Evolutionary conservation across 1,140 invertebrate species (phyloP).

Genomic region (Ceratina australensis): DNA sequence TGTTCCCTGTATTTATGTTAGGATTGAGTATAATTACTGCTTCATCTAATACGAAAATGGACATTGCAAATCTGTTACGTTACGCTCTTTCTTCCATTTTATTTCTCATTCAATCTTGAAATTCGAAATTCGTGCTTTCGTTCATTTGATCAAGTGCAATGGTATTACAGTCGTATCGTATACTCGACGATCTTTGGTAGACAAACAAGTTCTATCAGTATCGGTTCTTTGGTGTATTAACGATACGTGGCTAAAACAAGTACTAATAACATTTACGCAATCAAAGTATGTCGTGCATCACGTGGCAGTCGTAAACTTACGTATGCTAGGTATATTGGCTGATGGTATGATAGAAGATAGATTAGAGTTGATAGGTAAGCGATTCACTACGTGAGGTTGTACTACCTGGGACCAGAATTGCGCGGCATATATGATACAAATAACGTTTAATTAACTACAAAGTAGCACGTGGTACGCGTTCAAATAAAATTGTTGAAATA

Average conservation of each 20-base stretch:
- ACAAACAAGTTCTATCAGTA: too few species aligned
- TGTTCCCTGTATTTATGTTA: slow-evolving; percentile 19
- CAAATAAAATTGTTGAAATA: neutral
- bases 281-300: slow-evolving; percentile 28
- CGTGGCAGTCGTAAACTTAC: slow-evolving; percentile 40
- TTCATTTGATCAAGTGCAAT: neutral
- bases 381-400: slow-evolving; percentile 17
- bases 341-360: slow-evolving; percentile 41
- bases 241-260: neutral
- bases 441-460: too few species aligned
- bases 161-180: too few species aligned
- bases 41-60: slow-evolving; percentile 36
- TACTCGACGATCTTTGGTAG: neutral
- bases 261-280: slow-evolving; percentile 35
- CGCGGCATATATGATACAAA: neutral
- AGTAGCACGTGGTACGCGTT: too few species aligned
- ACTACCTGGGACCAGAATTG: neutral
- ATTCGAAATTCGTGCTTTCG: neutral
- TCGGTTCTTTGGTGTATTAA: neutral
- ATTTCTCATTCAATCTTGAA: neutral
- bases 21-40: slow-evolving; percentile 55
- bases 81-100: slow-evolving; percentile 33
- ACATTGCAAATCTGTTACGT: slow-evolving; percentile 51
- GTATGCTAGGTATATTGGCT: slow-evolving; percentile 39
- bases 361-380: slow-evolving; percentile 13